A percentile compares a stretch with the other conserved stretches of the same genome.
phyloP scores from a whole-genome alignment of 1,140 invertebrate species.

The Zophobas morio region DNA sequence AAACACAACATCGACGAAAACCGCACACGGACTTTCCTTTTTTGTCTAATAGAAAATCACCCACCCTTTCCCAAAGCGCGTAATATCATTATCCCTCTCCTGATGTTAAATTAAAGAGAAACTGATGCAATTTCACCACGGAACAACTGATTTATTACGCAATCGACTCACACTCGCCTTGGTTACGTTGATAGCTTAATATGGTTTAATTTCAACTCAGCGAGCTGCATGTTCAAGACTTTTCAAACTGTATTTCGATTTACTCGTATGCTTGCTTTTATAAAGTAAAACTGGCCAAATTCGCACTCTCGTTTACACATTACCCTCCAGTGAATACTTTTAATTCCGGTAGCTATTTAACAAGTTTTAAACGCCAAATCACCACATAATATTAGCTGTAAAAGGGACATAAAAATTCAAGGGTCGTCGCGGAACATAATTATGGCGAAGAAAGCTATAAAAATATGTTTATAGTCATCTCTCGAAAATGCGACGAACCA shows the following conservation, averaged over 20 bases:
- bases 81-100: no score
- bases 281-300: constrained; percentile 2
- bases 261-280: not conserved
- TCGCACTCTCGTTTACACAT: not conserved
- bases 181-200: no score
- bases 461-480: constrained; percentile 34
- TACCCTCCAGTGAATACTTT: constrained; percentile 3
- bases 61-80: no score
- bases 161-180: not conserved
- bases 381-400: constrained; percentile 23
- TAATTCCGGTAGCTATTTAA: constrained; percentile 18
- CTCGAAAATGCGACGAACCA: not conserved
- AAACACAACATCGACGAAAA: no score
- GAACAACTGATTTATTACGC: not conserved
- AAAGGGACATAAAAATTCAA: constrained; percentile 26
- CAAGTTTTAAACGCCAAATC: constrained; percentile 21
- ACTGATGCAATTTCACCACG: not conserved
- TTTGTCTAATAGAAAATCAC: no score
- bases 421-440: constrained; percentile 17
- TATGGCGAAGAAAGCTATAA: constrained; percentile 7
- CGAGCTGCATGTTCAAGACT: no score
- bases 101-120: not conserved
- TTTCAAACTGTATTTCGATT: no score
- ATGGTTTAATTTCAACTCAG: no score
- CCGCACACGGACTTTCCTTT: no score